A percentile compares a stretch with the other conserved stretches of the same genome.
phyloP scores from a whole-genome alignment of 2,113 vertebrate species.

The Aptenodytes patagonicus region DNA sequence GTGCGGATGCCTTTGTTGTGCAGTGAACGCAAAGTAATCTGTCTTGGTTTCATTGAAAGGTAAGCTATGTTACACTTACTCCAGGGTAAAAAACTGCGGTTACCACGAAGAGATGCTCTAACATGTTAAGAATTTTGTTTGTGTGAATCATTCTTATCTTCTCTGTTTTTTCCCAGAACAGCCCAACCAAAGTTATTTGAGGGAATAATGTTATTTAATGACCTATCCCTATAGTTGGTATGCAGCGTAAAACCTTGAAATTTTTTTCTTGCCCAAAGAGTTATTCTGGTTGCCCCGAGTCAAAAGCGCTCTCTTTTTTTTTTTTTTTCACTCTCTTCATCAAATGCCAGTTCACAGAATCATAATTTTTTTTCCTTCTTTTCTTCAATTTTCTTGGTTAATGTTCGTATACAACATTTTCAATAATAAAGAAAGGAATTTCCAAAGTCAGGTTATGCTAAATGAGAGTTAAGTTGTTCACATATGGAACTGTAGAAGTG shows the following conservation, averaged over 20 bases:
- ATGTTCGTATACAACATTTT: fast-evolving
- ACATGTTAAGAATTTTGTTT: background rate
- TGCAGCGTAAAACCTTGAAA: background rate
- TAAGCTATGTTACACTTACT: background rate
- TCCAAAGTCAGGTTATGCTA: background rate
- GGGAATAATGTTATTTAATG: background rate
- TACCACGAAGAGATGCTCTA: background rate
- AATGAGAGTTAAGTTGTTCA: background rate
- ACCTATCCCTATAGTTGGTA: background rate
- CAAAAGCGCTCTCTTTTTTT: background rate
- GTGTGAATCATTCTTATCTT: background rate
- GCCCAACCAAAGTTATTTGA: background rate
- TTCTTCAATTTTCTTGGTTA: background rate
- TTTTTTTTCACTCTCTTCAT: background rate
- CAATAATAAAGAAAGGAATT: background rate
- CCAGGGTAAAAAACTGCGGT: background rate
- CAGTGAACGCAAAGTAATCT: background rate
- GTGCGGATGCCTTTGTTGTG: background rate
- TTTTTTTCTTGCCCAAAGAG: background rate
- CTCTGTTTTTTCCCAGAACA: background rate
- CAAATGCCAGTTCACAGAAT: background rate
- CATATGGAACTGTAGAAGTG: background rate
- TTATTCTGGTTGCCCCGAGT: background rate
- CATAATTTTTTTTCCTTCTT: background rate
- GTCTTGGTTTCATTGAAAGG: background rate